A percentile compares a stretch with the other conserved stretches of the same genome.
phyloP scores from a whole-genome alignment of 1,140 invertebrate genomes.

The Drosophila tani region DNA sequence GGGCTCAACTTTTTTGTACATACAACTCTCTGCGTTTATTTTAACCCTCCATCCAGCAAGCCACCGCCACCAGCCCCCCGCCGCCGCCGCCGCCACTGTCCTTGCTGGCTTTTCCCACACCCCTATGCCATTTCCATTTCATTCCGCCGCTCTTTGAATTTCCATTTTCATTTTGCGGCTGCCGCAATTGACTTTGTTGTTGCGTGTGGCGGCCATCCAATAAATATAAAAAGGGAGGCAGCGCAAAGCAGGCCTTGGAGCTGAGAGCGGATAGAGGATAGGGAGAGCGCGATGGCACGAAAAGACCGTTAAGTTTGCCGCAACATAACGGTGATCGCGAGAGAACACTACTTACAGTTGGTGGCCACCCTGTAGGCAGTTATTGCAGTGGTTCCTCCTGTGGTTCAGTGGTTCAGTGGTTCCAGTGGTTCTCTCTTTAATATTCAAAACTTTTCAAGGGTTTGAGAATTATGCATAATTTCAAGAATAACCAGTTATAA shows the following conservation, averaged over 20 bases:
- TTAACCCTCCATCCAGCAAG: not conserved
- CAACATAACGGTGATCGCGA: conserved; percentile 31
- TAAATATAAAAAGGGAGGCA: conserved; percentile 31
- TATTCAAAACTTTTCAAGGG: not conserved
- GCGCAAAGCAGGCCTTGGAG: not conserved
- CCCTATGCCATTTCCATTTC: conserved; percentile 44
- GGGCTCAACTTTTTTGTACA: conserved; percentile 62
- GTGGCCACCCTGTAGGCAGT: not conserved
- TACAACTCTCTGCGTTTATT: conserved; percentile 31
- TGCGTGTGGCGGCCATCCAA: conserved; percentile 50
- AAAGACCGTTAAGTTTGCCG: conserved; percentile 26
- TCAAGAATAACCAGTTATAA: conserved; percentile 6
- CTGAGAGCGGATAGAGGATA: no score
- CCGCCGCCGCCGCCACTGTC: not conserved
- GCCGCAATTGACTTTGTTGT: conserved; percentile 75
- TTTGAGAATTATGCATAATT: not conserved
- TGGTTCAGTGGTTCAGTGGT: no score
- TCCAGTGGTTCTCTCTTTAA: not conserved
- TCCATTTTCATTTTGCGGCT: conserved; percentile 73
- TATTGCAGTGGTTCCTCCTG: not conserved
- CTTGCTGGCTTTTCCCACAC: conserved; percentile 8
- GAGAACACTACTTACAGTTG: conserved; percentile 4
- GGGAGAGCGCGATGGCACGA: conserved; percentile 4
- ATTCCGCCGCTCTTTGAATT: conserved; percentile 59
- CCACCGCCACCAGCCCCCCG: not conserved